phyloP scores from a whole-genome alignment of 1,140 invertebrate species.

The Magallana angulata region DNA sequence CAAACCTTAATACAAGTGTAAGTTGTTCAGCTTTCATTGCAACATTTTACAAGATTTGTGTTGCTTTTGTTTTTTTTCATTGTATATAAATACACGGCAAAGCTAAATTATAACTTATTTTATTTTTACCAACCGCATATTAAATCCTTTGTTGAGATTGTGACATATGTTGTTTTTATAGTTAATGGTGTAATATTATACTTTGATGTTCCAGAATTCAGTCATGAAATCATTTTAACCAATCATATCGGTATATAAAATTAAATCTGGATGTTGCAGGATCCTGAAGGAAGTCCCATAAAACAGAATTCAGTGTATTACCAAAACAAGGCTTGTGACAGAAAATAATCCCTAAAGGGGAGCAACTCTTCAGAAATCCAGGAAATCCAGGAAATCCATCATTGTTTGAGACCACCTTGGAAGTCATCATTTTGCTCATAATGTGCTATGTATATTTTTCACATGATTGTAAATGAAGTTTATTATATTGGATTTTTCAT shows the following conservation, averaged over 20 bases:
- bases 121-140: too few relatives aligned
- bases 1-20: conserved; percentile 2
- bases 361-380: conserved; percentile 17
- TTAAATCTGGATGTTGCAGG: neutral
- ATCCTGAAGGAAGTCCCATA: neutral
- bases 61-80: too few relatives aligned
- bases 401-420: neutral
- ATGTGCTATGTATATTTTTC: neutral
- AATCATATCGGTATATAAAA: too few relatives aligned
- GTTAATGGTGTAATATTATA: too few relatives aligned
- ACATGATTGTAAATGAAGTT: neutral
- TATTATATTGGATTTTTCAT: neutral
- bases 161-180: neutral
- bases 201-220: too few relatives aligned
- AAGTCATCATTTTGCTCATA: neutral
- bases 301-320: conserved; percentile 13
- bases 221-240: too few relatives aligned
- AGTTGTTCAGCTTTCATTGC: neutral
- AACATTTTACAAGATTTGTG: too few relatives aligned
- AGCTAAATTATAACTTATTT: too few relatives aligned
- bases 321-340: conserved; percentile 9
- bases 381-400: neutral
- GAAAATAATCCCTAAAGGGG: neutral
- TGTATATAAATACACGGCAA: too few relatives aligned
- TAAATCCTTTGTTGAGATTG: too few relatives aligned